Evolutionary conservation across 2,888 invertebrate species (phyloP).

Genomic region (Melinopterus prodromus): DNA sequence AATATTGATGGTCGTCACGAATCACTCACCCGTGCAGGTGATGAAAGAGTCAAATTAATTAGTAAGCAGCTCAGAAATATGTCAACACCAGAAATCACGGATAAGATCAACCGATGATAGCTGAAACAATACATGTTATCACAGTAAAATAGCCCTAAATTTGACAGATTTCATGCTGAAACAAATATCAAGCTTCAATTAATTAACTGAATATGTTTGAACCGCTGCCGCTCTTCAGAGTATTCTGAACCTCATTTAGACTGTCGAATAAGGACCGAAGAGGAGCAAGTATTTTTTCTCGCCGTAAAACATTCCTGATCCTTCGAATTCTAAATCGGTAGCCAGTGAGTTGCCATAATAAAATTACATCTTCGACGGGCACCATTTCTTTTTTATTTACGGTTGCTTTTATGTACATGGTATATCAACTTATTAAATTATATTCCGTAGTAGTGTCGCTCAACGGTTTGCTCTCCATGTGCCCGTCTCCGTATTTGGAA

Average conservation of each 20-base stretch:
- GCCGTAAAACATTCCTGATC: neutral
- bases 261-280: neutral
- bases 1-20: no score
- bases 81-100: no score
- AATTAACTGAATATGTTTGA: neutral
- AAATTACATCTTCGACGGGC: neutral
- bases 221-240: neutral
- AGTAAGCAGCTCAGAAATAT: no score
- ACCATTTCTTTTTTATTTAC: neutral
- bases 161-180: no score
- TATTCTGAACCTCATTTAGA: neutral
- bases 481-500: constrained; percentile 6
- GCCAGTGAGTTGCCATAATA: constrained; percentile 4
- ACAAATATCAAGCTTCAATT: no score
- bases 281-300: neutral
- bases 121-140: no score
- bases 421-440: constrained; percentile 37
- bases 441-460: constrained; percentile 17
- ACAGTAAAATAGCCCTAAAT: no score
- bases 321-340: neutral
- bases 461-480: neutral
- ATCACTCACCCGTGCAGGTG: no score
- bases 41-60: no score
- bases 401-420: constrained; percentile 11
- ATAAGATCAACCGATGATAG: no score